Conservation (phyloP, 2,888 invertebrate genomes). For the Ormyrus rosae region DNA sequence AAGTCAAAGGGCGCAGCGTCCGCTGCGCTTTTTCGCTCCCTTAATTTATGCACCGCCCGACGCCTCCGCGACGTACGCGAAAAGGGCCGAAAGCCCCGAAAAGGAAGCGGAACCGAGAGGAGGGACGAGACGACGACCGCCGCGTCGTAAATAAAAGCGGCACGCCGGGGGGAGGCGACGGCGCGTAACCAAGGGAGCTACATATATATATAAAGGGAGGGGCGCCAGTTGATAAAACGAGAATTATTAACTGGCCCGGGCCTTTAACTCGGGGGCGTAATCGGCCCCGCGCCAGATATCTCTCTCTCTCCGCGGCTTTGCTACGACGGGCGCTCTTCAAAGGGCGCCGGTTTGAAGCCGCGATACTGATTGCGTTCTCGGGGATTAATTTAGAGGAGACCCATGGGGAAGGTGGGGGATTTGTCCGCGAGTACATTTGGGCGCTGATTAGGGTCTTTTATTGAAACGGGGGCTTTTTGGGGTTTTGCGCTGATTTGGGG, state of each 20-base stretch:
- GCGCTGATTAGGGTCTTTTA: too few relatives aligned
- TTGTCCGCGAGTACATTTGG: not conserved
- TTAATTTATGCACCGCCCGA: conserved; percentile 33
- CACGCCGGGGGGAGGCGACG: conserved; percentile 59
- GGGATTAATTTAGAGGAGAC: too few relatives aligned
- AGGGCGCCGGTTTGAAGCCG: too few relatives aligned
- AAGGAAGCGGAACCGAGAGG: not conserved
- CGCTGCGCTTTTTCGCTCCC: not conserved
- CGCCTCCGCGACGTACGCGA: not conserved
- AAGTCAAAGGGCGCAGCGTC: conserved; percentile 12
- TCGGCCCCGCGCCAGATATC: too few relatives aligned
- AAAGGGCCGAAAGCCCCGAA: not conserved
- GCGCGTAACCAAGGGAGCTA: conserved; percentile 62
- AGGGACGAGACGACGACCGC: too few relatives aligned
- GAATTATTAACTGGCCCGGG: conserved; percentile 48
- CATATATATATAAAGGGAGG: conserved; percentile 20
- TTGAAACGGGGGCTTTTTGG: too few relatives aligned
- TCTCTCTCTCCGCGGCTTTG: too few relatives aligned
- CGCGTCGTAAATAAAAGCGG: conserved; percentile 39
- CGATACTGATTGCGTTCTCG: too few relatives aligned
- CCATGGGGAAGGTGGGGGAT: not conserved
- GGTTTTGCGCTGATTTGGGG: too few relatives aligned
- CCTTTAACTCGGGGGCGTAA: not conserved
- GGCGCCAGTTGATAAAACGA: conserved; percentile 60
- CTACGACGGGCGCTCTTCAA: too few relatives aligned